phyloP scores from a whole-genome alignment of 2,888 invertebrate genomes.

The Acanthopleura granulata region DNA sequence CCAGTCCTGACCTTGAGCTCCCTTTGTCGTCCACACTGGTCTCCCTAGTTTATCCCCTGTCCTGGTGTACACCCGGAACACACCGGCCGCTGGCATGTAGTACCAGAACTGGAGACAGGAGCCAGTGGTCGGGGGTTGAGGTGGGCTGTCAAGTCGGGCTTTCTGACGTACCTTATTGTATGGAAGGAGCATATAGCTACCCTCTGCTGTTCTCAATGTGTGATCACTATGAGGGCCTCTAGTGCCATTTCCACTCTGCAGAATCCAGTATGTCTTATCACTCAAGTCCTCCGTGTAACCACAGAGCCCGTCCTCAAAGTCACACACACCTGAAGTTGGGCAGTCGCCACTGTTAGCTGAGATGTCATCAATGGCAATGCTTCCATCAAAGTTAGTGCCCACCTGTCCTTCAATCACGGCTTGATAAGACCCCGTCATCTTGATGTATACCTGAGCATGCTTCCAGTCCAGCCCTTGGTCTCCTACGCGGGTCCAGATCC shows the following conservation, averaged over 20 bases:
- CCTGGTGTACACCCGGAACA: not conserved
- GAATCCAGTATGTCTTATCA: constrained; percentile 53
- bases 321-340: constrained; percentile 49
- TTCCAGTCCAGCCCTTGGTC: constrained; percentile 59
- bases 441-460: constrained; percentile 50
- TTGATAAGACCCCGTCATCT: constrained; percentile 48
- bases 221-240: constrained; percentile 62
- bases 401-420: constrained; percentile 54
- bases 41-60: constrained; percentile 16
- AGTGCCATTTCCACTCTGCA: constrained; percentile 39
- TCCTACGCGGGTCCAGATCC: constrained; percentile 37
- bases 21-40: constrained; percentile 48
- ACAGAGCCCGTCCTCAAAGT: constrained; percentile 58
- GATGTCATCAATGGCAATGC: constrained; percentile 64
- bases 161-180: not conserved
- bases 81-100: constrained; percentile 57
- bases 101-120: constrained; percentile 63
- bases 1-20: constrained; percentile 61
- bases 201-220: constrained; percentile 52
- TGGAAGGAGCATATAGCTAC: not conserved
- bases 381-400: constrained; percentile 26
- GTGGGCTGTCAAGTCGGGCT: constrained; percentile 45
- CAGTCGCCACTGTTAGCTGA: constrained; percentile 46
- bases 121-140: constrained; percentile 45
- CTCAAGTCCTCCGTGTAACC: constrained; percentile 47